These are phyloP conservation scores for Euspilapteryx auroguttella DNA, from an alignment of 2,888 invertebrate genomes.

Conservation along the genomic window DNA sequence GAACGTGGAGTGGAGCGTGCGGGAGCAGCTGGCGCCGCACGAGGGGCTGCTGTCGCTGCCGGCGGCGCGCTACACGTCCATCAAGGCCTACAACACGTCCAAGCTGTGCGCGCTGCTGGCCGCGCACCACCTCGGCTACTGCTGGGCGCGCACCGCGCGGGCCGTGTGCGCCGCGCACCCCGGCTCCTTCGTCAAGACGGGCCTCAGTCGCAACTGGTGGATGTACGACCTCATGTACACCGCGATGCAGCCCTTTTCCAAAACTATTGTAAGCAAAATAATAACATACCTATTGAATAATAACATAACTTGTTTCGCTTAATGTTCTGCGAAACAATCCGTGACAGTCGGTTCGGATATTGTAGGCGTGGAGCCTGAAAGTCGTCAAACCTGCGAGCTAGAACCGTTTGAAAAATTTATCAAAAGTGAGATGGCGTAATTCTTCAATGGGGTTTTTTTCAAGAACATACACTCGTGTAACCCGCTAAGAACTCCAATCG, in stretches of 20 bases:
- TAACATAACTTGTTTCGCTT: too few relatives aligned
- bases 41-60: conserved; percentile 70
- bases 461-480: too few relatives aligned
- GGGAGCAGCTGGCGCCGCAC: conserved; percentile 33
- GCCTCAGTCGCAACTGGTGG: conserved; percentile 83
- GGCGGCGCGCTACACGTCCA: conserved; percentile 70
- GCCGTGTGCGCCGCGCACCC: conserved; percentile 84
- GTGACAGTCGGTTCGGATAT: not conserved
- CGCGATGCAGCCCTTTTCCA: conserved; percentile 85
- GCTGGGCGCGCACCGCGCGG: conserved; percentile 68
- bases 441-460: too few relatives aligned
- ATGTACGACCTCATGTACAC: conserved; percentile 74
- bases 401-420: too few relatives aligned
- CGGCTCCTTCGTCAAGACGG: conserved; percentile 85
- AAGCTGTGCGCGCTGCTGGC: conserved; percentile 84
- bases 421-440: too few relatives aligned
- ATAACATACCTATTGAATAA: not conserved
- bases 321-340: not conserved
- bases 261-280: conserved; percentile 83
- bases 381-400: too few relatives aligned
- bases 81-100: conserved; percentile 86
- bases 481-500: too few relatives aligned
- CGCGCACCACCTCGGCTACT: conserved; percentile 64
- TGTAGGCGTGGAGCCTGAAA: too few relatives aligned
- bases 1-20: conserved; percentile 26